These are phyloP conservation scores for Pollicipes pollicipes DNA, from an alignment of 1,140 invertebrate genomes.

Conservation along the genomic window DNA sequence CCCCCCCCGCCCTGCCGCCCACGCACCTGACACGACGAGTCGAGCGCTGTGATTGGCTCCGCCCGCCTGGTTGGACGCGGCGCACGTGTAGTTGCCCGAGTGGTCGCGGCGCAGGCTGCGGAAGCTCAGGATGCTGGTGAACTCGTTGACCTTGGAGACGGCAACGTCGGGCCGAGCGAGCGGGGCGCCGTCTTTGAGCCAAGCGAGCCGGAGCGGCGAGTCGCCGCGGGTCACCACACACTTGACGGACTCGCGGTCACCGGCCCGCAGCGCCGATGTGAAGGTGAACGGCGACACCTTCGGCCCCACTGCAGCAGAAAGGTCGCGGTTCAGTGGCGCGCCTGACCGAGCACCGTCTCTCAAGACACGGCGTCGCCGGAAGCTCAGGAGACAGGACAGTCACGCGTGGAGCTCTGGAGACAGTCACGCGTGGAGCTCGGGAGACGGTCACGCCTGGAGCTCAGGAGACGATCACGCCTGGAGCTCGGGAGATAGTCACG, in stretches of 20 bases:
- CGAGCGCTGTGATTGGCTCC: too few relatives aligned
- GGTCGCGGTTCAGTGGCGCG: too few relatives aligned
- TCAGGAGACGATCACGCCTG: too few relatives aligned
- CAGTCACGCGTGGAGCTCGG: too few relatives aligned
- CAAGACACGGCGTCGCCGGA: too few relatives aligned
- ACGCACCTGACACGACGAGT: too few relatives aligned
- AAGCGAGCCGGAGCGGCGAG: conserved; percentile 50
- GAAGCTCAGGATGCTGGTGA: conserved; percentile 52
- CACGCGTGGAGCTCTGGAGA: too few relatives aligned
- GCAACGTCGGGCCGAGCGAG: conserved; percentile 24
- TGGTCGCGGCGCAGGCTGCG: conserved; percentile 35
- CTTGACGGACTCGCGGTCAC: conserved; percentile 51
- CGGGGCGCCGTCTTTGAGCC: conserved; percentile 52
- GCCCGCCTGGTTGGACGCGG: conserved; percentile 42
- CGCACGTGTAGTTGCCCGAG: conserved; percentile 25
- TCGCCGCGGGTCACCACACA: conserved; percentile 61
- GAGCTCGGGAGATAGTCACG: too few relatives aligned
- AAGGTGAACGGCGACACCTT: conserved; percentile 21
- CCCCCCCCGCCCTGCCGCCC: too few relatives aligned
- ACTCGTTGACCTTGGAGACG: conserved; percentile 14
- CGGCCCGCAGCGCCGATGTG: conserved; percentile 23
- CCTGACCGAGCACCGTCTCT: too few relatives aligned
- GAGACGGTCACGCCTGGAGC: too few relatives aligned
- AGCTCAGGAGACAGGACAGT: too few relatives aligned
- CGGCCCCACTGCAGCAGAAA: conserved; percentile 19